phyloP scores from a whole-genome alignment of 2,797 vertebrate genomes.

The Premnoplex brunnescens region DNA sequence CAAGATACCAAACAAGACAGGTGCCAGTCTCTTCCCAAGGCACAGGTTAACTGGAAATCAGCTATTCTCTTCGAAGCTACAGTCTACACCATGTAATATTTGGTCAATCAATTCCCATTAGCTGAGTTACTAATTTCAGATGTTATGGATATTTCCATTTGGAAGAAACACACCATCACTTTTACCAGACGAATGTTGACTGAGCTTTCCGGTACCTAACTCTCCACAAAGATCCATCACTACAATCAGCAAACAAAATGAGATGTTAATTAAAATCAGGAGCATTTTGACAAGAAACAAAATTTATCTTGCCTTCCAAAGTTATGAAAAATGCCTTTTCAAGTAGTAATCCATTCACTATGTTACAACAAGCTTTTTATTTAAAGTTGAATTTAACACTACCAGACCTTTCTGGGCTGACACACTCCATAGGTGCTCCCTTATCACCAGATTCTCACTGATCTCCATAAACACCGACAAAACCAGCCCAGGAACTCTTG shows the following conservation, averaged over 20 bases:
- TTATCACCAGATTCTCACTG: background rate
- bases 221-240: background rate
- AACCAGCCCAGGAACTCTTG: background rate
- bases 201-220: background rate
- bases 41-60: background rate
- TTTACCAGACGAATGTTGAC: background rate
- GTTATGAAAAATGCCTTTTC: background rate
- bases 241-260: background rate
- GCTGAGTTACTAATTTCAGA: background rate
- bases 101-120: background rate
- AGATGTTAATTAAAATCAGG: background rate
- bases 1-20: background rate
- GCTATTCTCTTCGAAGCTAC: background rate
- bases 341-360: background rate
- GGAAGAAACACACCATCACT: background rate
- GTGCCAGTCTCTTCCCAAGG: background rate
- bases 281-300: background rate
- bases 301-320: background rate
- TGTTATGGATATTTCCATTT: background rate
- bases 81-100: background rate
- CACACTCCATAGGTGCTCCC: background rate
- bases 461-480: accelerated
- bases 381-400: background rate
- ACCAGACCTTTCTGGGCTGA: background rate
- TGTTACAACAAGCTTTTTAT: background rate